A percentile compares a stretch with the other conserved stretches of the same genome.
Conservation (phyloP, 2,888 invertebrate genomes). For the Xestia rhomboidea region DNA sequence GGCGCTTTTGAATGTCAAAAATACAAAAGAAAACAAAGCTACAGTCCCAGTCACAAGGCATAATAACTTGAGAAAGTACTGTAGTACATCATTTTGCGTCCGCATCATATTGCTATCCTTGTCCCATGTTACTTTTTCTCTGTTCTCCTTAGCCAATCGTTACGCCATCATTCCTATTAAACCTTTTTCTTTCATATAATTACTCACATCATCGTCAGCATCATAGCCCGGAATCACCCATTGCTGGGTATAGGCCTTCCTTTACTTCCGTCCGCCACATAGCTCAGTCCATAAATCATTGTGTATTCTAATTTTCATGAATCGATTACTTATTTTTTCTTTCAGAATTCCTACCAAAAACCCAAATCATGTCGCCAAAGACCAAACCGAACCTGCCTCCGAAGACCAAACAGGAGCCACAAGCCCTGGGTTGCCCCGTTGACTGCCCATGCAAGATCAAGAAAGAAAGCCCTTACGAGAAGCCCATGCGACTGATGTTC, state of each 20-base stretch:
- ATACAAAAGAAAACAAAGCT: too few relatives aligned
- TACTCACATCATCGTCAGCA: neutral
- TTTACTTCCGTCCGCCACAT: too few relatives aligned
- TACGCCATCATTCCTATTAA: neutral
- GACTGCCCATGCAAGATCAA: constrained; percentile 75
- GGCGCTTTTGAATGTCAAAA: too few relatives aligned
- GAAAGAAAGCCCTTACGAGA: constrained; percentile 41
- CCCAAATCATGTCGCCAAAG: constrained; percentile 57
- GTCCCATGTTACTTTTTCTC: neutral
- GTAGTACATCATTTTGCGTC: neutral
- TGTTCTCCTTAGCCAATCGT: neutral
- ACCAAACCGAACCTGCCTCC: constrained; percentile 43
- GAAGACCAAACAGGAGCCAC: constrained; percentile 65
- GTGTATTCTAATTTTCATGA: neutral
- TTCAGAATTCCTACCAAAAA: constrained; percentile 73
- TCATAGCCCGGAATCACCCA: too few relatives aligned
- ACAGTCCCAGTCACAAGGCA: too few relatives aligned
- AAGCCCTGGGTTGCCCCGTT: constrained; percentile 69
- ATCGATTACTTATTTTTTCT: constrained; percentile 1
- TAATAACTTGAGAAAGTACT: too few relatives aligned
- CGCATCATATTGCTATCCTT: too few relatives aligned
- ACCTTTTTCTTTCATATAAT: neutral
- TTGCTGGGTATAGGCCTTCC: too few relatives aligned
- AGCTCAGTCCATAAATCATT: neutral
- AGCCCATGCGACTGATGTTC: constrained; percentile 70